These are phyloP conservation scores for Machimus rusticus DNA, from an alignment of 2,888 invertebrate genomes.

Conservation along the genomic window DNA sequence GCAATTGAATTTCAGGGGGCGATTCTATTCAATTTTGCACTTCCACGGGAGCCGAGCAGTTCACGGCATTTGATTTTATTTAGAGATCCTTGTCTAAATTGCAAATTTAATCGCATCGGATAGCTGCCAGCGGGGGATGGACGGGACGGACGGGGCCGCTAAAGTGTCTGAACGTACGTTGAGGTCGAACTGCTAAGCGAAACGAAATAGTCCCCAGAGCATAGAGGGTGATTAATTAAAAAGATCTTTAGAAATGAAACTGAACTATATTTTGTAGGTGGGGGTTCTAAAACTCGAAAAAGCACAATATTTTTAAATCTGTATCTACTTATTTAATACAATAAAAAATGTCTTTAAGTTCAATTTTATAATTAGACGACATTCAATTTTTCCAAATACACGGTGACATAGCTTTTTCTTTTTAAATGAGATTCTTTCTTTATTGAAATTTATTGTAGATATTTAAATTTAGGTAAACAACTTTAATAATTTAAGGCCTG, in stretches of 20 bases:
- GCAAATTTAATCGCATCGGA: slow-evolving; percentile 29
- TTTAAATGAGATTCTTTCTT: too few relatives aligned
- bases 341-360: too few relatives aligned
- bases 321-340: too few relatives aligned
- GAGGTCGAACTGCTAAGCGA: slow-evolving; percentile 7
- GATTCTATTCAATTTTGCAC: slow-evolving; percentile 39
- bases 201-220: background rate
- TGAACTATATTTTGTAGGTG: background rate
- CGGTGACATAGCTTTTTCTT: too few relatives aligned
- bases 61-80: slow-evolving; percentile 39
- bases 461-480: too few relatives aligned
- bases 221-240: background rate
- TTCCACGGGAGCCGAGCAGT: slow-evolving; percentile 4
- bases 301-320: background rate
- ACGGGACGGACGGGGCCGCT: background rate
- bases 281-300: background rate
- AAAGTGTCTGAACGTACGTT: background rate
- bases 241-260: background rate
- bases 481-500: too few relatives aligned
- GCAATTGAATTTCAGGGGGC: slow-evolving; percentile 40
- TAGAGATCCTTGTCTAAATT: slow-evolving; percentile 37
- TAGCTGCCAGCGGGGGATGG: background rate
- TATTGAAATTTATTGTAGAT: too few relatives aligned
- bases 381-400: too few relatives aligned
- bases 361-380: too few relatives aligned